phyloP scores from a whole-genome alignment of 1,140 invertebrate species.

The Drosophila funebris region DNA sequence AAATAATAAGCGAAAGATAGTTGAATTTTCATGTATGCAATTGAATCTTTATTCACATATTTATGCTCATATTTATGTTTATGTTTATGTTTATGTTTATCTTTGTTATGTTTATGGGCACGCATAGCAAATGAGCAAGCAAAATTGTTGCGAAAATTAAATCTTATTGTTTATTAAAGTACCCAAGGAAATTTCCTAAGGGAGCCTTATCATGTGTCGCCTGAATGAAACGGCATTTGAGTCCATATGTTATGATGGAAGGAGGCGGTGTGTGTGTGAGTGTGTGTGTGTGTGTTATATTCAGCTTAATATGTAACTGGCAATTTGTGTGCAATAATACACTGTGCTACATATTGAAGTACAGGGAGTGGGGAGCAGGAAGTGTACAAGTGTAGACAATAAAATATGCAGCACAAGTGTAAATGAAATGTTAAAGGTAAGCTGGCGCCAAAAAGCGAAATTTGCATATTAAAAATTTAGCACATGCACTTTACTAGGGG shows the following conservation, averaged over 20 bases:
- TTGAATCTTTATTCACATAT: constrained; percentile 9
- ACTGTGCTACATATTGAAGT: constrained; percentile 10
- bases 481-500: constrained; percentile 63
- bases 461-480: constrained; percentile 80
- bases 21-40: constrained; percentile 5
- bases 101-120: constrained; percentile 14
- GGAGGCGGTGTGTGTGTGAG: background rate
- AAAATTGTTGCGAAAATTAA: constrained; percentile 52
- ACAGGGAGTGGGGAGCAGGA: background rate
- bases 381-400: constrained; percentile 30
- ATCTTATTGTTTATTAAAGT: constrained; percentile 42
- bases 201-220: constrained; percentile 31
- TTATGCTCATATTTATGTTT: constrained; percentile 4
- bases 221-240: constrained; percentile 6
- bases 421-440: constrained; percentile 72
- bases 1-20: constrained; percentile 19
- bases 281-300: constrained; percentile 24
- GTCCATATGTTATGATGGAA: background rate
- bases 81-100: background rate
- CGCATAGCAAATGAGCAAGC: constrained; percentile 24
- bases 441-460: constrained; percentile 26
- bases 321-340: constrained; percentile 72
- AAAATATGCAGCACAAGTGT: constrained; percentile 77
- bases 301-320: constrained; percentile 57
- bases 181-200: constrained; percentile 20